phyloP scores from a whole-genome alignment of 1,140 invertebrate genomes.

The Tetragonula clypearis region DNA sequence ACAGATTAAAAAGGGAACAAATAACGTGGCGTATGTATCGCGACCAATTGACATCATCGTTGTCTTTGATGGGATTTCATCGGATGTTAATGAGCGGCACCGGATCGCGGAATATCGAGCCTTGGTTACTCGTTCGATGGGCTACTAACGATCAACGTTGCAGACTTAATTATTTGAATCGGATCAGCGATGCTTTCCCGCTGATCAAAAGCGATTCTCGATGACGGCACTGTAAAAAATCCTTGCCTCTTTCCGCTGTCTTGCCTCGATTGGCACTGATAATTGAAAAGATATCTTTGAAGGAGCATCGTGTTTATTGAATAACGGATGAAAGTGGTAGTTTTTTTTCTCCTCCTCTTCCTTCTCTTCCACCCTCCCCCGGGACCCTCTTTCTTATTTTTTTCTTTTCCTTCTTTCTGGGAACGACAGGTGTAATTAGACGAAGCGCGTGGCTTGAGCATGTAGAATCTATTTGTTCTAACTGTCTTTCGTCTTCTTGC shows the following conservation, averaged over 20 bases:
- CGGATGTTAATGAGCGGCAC: conserved; percentile 33
- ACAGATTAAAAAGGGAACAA: background rate
- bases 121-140: conserved; percentile 8
- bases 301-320: conserved; percentile 41
- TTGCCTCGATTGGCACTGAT: conserved; percentile 26
- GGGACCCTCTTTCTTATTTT: background rate
- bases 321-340: conserved; percentile 15
- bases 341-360: background rate
- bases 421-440: background rate
- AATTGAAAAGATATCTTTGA: conserved; percentile 46
- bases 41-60: background rate
- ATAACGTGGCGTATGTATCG: background rate
- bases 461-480: background rate
- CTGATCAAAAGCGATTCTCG: conserved; percentile 44
- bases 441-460: background rate
- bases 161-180: conserved; percentile 56
- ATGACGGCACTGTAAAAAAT: conserved; percentile 5
- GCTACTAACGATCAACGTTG: conserved; percentile 17
- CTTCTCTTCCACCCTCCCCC: background rate
- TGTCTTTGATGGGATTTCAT: conserved; percentile 2
- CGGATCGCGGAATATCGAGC: background rate
- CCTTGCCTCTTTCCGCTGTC: conserved; percentile 11
- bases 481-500: background rate
- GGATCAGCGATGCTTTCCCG: conserved; percentile 17
- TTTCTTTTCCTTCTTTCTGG: background rate